Percentiles rank a stretch among this genome's conserved stretches.
These are phyloP conservation scores for Corythoichthys haematopterus DNA, from an alignment of 2,113 vertebrate genomes.

Conservation along the genomic window DNA sequence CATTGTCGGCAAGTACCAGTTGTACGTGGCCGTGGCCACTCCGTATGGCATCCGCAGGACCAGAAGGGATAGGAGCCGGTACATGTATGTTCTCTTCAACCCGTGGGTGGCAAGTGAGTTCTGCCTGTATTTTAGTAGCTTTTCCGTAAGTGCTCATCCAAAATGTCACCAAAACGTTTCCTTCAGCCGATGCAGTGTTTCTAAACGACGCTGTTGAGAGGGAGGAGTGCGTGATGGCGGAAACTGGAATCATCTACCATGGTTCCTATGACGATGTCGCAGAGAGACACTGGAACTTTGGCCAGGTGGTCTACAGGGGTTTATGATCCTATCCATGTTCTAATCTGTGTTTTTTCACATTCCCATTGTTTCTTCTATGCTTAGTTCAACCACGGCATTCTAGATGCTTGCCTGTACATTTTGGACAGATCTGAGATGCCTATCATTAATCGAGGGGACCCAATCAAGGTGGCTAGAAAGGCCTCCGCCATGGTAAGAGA, in stretches of 20 bases:
- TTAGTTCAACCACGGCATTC: conserved; percentile 87
- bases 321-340: neutral
- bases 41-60: conserved; percentile 85
- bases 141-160: too few relatives aligned
- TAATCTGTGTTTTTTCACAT: neutral
- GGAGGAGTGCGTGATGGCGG: conserved; percentile 88
- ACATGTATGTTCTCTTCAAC: conserved; percentile 91
- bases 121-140: too few relatives aligned
- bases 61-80: conserved; percentile 54
- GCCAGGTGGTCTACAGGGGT: conserved; percentile 82
- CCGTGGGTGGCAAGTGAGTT: conserved; percentile 84
- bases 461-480: conserved; percentile 85
- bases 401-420: conserved; percentile 87
- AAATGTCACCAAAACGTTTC: too few relatives aligned
- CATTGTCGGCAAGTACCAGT: conserved; percentile 86
- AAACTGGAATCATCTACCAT: conserved; percentile 86
- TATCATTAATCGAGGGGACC: conserved; percentile 84
- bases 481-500: conserved; percentile 88
- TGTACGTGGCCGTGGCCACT: conserved; percentile 83
- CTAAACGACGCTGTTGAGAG: conserved; percentile 81
- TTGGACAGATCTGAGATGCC: conserved; percentile 88
- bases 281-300: conserved; percentile 87
- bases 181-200: conserved; percentile 84
- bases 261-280: conserved; percentile 75
- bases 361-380: neutral